Evolutionary conservation across 2,888 invertebrate species (phyloP), one percentile per base, ranked within the genome.

Genomic region (Liopterus haemorrhoidalis): DNA sequence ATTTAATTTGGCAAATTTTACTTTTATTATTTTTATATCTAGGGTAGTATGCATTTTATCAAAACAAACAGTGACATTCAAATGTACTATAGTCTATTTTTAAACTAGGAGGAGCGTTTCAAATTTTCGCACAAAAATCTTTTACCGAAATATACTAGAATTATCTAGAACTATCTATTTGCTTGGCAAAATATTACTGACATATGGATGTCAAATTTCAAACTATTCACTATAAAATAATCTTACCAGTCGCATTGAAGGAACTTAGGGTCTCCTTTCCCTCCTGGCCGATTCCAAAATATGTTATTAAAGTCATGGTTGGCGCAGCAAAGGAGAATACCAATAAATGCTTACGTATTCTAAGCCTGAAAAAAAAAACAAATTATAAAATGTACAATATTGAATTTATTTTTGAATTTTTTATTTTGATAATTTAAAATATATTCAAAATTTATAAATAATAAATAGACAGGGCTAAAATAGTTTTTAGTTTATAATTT

Each of bases 241-340:
- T 52, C 59, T 59, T 57, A 68, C 91, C 97, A 18, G 97, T 97
- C 2, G 91, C 93, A 63, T 94, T 93, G 35, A 91, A 78, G 5
- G 86, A 85, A 54, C 86, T 86, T 3, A 95, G 68, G 0, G 86
- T 86, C 67, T 93, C 93, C 62, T 94, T 92, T 57, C 90, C 89
- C 64, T 91, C 88, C 74, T 94, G 81, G 20, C 91, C 93, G 52
- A 99, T 88, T 3, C 91, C 83, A 66, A 94, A 88, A 69, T 88
- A 99, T 0, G 99, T 99, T 1, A 93, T 62, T 11, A 99, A 65
- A 0, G 97, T 90, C 4, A 91, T 72, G 16, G 89, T 64, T 0
- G 99, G 99, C 1, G 99, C 97, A 0, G 99, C 81, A 35, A 90
- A 70, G 0, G 96, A 90, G 71, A 99, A 99, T 53, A 95, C 79